Evolutionary conservation across 2,888 invertebrate genomes (phyloP).

Genomic region (Crepidodera aurea): DNA sequence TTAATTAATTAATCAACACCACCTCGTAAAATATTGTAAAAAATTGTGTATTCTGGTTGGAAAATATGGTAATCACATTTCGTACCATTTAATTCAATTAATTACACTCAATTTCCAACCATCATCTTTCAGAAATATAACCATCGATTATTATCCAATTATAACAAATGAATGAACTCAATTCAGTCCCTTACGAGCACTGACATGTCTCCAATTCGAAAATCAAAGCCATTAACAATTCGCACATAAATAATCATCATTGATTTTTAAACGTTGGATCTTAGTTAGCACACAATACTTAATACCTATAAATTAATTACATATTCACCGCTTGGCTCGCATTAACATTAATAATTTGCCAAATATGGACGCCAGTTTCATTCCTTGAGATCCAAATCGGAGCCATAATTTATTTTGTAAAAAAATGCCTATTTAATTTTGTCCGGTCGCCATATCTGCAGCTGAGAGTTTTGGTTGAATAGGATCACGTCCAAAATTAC

Average conservation of each 20-base stretch:
- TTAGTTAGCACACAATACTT: slow-evolving; percentile 48
- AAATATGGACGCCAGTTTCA: slow-evolving; percentile 35
- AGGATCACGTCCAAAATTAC: slow-evolving; percentile 13
- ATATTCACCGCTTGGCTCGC: slow-evolving; percentile 40
- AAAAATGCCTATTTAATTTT: slow-evolving; percentile 23
- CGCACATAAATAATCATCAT: slow-evolving; percentile 38
- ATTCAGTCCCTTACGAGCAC: not conserved
- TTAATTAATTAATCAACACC: no score
- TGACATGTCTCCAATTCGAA: not conserved
- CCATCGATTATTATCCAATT: not conserved
- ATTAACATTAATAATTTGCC: slow-evolving; percentile 43
- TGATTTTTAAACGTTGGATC: slow-evolving; percentile 28
- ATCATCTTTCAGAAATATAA: no score
- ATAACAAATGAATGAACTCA: not conserved
- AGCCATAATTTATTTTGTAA: slow-evolving; percentile 24
- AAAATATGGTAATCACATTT: no score
- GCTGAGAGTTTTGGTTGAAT: not conserved
- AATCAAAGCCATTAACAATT: slow-evolving; percentile 28
- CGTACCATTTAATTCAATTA: no score
- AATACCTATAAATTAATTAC: slow-evolving; percentile 47
- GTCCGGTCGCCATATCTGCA: not conserved
- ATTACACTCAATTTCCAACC: no score
- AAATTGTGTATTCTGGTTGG: no score
- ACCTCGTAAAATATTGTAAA: no score
- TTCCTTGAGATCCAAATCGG: slow-evolving; percentile 23